Conservation (phyloP, 2,797 vertebrate species). For the Mareca penelope region DNA sequence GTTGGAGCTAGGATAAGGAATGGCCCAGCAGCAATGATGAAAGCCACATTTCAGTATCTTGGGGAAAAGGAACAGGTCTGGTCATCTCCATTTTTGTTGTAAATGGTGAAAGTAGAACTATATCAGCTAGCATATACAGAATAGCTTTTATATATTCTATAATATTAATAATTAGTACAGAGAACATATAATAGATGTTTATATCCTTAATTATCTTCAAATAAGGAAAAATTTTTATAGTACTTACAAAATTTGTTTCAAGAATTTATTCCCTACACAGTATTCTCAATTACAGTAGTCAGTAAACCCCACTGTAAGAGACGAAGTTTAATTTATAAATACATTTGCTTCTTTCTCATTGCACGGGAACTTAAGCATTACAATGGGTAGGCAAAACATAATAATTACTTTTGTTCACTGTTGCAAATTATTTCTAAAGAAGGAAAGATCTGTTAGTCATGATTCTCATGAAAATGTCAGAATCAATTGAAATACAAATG, state of each 20-base stretch:
- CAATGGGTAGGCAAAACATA: not conserved
- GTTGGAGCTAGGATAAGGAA: slow-evolving; percentile 53
- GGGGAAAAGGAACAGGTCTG: slow-evolving; percentile 33
- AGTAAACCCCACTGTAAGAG: not conserved
- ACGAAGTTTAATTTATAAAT: not conserved
- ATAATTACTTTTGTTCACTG: not conserved
- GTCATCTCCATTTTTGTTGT: slow-evolving; percentile 28
- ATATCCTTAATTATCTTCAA: not conserved
- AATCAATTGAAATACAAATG: not conserved
- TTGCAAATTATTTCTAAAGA: not conserved
- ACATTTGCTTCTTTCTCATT: not conserved
- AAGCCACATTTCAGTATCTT: slow-evolving; percentile 45
- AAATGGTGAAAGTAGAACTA: slow-evolving; percentile 13
- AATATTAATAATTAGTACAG: not conserved
- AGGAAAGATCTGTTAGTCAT: not conserved
- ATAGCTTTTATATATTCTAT: not conserved
- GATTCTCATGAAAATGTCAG: not conserved
- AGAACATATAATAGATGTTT: not conserved
- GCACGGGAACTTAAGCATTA: not conserved
- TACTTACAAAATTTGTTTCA: not conserved
- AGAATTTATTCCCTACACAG: not conserved
- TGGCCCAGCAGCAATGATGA: slow-evolving; percentile 33
- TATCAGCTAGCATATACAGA: not conserved
- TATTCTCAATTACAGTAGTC: not conserved
- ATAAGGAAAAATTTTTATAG: not conserved